Conservation (phyloP, 1,140 invertebrate genomes). For the Drosophila azteca region DNA sequence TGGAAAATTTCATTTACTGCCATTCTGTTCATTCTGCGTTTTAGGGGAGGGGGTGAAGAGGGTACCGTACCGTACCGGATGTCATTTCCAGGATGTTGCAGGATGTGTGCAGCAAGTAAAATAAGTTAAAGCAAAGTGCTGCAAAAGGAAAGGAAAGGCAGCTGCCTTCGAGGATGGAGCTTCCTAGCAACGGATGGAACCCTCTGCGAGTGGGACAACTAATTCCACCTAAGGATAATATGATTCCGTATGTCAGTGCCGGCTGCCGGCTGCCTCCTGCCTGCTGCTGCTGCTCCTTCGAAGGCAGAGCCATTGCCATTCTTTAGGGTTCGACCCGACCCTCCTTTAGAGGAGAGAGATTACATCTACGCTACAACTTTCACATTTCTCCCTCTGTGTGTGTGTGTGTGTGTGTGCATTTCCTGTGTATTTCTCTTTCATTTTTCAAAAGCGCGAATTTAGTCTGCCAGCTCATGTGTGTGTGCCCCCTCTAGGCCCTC, state of each 20-base stretch:
- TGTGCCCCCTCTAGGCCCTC: neutral
- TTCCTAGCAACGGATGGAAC: slow-evolving; percentile 12
- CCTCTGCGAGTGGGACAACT: slow-evolving; percentile 24
- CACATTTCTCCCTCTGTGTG: no score
- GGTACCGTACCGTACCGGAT: no score
- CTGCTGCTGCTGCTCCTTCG: no score
- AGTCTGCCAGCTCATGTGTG: slow-evolving; percentile 44
- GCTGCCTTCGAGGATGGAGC: no score
- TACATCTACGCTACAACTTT: slow-evolving; percentile 33
- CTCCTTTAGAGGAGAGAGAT: slow-evolving; percentile 28
- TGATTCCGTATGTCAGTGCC: slow-evolving; percentile 21
- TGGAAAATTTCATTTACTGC: slow-evolving; percentile 56
- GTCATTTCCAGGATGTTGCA: neutral
- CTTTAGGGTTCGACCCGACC: no score
- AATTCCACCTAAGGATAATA: slow-evolving; percentile 48
- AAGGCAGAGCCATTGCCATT: no score
- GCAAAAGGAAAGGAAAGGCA: neutral
- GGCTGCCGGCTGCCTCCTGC: no score
- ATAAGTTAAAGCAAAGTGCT: slow-evolving; percentile 4
- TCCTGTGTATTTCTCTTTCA: slow-evolving; percentile 21
- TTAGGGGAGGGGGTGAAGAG: slow-evolving; percentile 1
- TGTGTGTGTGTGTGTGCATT: neutral
- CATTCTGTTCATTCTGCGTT: slow-evolving; percentile 55
- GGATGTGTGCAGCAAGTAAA: slow-evolving; percentile 34
- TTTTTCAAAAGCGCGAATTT: slow-evolving; percentile 70